These are phyloP conservation scores for Lasiurus cinereus DNA, from an alignment of 2,113 vertebrate genomes.

Conservation along the genomic window DNA sequence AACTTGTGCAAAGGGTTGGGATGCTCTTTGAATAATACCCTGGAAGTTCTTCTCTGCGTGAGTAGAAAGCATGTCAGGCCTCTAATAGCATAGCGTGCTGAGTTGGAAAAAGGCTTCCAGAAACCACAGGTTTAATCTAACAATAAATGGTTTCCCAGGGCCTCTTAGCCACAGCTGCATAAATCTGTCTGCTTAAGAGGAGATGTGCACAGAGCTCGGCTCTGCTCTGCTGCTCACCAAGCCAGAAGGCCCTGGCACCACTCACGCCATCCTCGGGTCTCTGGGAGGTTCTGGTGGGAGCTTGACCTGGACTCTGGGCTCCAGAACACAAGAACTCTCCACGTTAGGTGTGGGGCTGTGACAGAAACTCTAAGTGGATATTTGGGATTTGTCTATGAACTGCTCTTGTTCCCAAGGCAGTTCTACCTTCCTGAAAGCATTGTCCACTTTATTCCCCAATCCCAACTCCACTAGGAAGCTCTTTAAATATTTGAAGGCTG, in stretches of 20 bases:
- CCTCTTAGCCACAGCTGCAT: conserved; percentile 63
- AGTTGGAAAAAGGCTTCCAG: conserved; percentile 69
- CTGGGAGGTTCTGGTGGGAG: not conserved
- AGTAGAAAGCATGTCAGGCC: conserved; percentile 61
- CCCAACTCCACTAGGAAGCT: not conserved
- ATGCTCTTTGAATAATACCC: conserved; percentile 64
- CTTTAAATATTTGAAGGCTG: not conserved
- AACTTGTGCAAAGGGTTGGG: not conserved
- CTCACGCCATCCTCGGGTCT: too few relatives aligned
- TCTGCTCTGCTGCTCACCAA: not conserved
- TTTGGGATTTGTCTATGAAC: not conserved
- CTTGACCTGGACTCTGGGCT: not conserved
- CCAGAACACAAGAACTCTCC: not conserved
- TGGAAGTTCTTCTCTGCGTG: conserved; percentile 58
- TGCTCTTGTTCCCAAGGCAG: not conserved
- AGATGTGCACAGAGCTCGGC: not conserved
- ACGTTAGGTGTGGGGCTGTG: not conserved
- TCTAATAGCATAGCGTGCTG: conserved; percentile 72
- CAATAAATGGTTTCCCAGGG: conserved; percentile 64
- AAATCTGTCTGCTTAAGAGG: conserved; percentile 71
- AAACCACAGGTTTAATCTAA: conserved; percentile 67
- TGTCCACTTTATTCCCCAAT: not conserved
- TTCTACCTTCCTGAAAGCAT: not conserved
- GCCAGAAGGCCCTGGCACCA: not conserved
- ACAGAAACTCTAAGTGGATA: not conserved